A percentile compares a stretch with the other conserved stretches of the same genome.
These are phyloP conservation scores for Callipepla californica DNA, from an alignment of 2,113 vertebrate genomes.

Conservation along the genomic window DNA sequence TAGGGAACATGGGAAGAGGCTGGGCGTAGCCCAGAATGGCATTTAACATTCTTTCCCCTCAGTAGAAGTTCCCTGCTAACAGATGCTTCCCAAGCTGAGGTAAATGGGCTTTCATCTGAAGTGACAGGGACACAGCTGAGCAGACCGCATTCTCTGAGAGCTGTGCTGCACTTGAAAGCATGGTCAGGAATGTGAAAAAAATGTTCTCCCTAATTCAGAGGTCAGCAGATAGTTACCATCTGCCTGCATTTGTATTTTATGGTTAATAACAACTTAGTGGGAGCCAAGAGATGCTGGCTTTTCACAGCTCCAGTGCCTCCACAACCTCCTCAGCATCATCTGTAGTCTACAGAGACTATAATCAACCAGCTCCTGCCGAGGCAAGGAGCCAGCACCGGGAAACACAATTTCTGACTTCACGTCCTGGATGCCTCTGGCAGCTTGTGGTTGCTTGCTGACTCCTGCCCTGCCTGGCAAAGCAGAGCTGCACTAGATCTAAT, in stretches of 20 bases:
- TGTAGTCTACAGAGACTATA: rapidly evolving
- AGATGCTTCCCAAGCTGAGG: not conserved
- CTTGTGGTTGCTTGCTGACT: not conserved
- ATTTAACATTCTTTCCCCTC: slow-evolving; percentile 1
- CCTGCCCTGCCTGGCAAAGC: not conserved
- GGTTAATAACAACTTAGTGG: not conserved
- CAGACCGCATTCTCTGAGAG: not conserved
- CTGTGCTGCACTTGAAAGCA: not conserved
- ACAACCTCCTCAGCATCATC: not conserved
- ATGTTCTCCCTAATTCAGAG: not conserved
- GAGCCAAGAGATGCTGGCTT: not conserved
- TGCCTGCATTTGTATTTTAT: not conserved
- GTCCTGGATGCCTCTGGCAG: not conserved
- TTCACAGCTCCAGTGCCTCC: rapidly evolving
- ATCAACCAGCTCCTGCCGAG: not conserved
- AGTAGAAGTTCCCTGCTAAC: not conserved
- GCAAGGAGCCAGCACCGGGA: not conserved
- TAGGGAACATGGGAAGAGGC: not conserved
- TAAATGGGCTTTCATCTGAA: not conserved
- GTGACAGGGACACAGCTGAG: not conserved
- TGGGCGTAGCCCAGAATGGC: slow-evolving; percentile 21
- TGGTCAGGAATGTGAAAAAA: not conserved
- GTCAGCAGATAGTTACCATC: not conserved
- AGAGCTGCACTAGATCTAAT: not conserved
- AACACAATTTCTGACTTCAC: rapidly evolving